These are phyloP conservation scores for Sciurus carolinensis DNA, from an alignment of 2,797 vertebrate species.

Conservation along the genomic window DNA sequence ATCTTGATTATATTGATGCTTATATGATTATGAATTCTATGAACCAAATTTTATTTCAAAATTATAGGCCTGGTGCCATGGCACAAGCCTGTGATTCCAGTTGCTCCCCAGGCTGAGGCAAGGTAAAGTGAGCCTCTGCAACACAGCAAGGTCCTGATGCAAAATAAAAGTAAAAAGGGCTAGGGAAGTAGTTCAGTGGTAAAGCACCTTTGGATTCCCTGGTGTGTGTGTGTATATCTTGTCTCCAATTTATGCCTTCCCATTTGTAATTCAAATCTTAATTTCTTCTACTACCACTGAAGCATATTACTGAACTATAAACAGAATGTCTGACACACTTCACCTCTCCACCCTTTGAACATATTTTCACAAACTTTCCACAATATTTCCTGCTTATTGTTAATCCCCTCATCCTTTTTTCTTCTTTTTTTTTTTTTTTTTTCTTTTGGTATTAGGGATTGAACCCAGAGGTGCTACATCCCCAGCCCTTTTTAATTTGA, in stretches of 20 bases:
- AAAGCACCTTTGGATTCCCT: no score
- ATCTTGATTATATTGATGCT: neutral
- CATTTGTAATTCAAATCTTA: neutral
- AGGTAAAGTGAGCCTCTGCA: no score
- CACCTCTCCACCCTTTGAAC: neutral
- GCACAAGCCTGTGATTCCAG: no score
- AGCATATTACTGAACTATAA: neutral
- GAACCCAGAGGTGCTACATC: neutral
- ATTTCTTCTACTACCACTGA: neutral
- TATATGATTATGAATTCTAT: neutral
- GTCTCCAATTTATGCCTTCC: neutral
- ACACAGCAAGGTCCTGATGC: no score
- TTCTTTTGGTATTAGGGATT: no score
- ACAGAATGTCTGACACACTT: neutral
- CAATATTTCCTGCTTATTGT: neutral
- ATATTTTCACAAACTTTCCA: neutral
- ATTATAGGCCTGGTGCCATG: no score
- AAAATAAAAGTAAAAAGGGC: no score
- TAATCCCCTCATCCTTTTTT: no score
- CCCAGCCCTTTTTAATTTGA: neutral
- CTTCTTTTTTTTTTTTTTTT: no score
- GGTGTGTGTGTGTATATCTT: neutral
- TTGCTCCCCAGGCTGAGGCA: no score
- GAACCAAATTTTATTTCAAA: neutral
- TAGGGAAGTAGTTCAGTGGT: no score